Conservation (phyloP, 2,113 vertebrate species). For the Ptyas mucosa region DNA sequence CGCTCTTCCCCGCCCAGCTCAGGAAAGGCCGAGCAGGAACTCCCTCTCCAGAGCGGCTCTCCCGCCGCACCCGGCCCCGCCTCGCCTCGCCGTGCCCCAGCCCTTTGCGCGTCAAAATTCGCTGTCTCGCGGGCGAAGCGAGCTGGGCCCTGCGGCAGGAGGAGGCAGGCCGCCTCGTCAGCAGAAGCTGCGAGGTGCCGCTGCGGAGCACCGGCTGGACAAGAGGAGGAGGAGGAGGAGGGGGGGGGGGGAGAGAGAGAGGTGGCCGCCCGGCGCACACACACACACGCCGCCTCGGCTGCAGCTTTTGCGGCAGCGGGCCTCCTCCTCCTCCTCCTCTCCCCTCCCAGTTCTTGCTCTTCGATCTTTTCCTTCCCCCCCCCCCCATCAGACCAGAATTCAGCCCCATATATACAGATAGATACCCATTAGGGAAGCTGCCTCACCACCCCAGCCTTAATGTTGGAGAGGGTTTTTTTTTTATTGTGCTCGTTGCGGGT, state of each 20-base stretch:
- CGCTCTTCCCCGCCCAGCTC: not conserved
- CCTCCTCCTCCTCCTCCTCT: not conserved
- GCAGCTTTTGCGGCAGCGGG: not conserved
- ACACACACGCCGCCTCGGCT: not conserved
- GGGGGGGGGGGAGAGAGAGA: not conserved
- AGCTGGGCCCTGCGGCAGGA: not conserved
- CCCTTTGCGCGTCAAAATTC: conserved; percentile 2
- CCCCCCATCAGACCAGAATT: too few relatives aligned
- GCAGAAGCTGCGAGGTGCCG: not conserved
- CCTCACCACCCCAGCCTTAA: not conserved
- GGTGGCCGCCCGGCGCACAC: not conserved
- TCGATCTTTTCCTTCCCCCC: not conserved
- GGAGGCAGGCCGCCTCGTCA: conserved; percentile 1
- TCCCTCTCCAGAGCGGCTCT: not conserved
- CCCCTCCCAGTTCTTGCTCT: too few relatives aligned
- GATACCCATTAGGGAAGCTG: not conserved
- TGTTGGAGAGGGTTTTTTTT: not conserved
- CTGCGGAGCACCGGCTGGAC: not conserved
- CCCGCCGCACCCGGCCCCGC: not conserved
- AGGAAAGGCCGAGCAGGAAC: not conserved
- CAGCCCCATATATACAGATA: not conserved
- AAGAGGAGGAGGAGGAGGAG: not conserved
- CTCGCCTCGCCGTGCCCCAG: conserved; percentile 3
- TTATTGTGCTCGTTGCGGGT: not conserved
- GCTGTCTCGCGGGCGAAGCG: not conserved